phyloP scores from a whole-genome alignment of 2,888 invertebrate species.

The Panopea generosa region DNA sequence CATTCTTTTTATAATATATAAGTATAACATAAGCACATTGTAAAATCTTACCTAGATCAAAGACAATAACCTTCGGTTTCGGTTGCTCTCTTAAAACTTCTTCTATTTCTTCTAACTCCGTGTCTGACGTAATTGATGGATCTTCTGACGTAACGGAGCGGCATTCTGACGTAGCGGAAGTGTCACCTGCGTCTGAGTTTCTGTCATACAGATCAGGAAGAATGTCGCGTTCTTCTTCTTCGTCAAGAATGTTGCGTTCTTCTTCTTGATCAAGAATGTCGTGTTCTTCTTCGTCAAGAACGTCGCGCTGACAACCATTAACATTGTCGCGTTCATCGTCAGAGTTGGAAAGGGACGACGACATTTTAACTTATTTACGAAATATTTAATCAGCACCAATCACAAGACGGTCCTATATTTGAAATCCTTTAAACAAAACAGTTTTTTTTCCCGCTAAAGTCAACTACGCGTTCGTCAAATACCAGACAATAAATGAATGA shows the following conservation, averaged over 20 bases:
- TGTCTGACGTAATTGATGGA: constrained; percentile 53
- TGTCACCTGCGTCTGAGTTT: constrained; percentile 49
- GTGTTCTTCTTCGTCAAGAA: constrained; percentile 16
- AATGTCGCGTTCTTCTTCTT: constrained; percentile 53
- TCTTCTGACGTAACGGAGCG: constrained; percentile 62
- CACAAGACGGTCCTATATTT: neutral
- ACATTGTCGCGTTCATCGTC: constrained; percentile 32
- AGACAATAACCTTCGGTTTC: constrained; percentile 70
- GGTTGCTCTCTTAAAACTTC: constrained; percentile 56
- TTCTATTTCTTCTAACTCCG: constrained; percentile 41
- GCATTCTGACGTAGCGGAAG: constrained; percentile 35
- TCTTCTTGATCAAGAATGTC: constrained; percentile 29
- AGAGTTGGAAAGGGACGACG: constrained; percentile 25
- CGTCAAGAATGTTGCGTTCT: constrained; percentile 23
- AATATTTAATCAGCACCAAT: too few species aligned
- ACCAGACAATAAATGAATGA: constrained; percentile 46
- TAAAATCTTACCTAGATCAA: constrained; percentile 72
- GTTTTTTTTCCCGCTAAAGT: neutral
- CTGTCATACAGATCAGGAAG: constrained; percentile 53
- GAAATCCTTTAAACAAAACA: neutral
- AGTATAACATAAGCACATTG: too few species aligned
- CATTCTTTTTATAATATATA: too few species aligned
- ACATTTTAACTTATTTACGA: constrained; percentile 7
- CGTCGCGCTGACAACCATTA: constrained; percentile 15
- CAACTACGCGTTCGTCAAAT: neutral